Percentiles rank a stretch among this genome's conserved stretches.
phyloP scores from a whole-genome alignment of 2,113 vertebrate species.

The Aleadryas rufinucha region DNA sequence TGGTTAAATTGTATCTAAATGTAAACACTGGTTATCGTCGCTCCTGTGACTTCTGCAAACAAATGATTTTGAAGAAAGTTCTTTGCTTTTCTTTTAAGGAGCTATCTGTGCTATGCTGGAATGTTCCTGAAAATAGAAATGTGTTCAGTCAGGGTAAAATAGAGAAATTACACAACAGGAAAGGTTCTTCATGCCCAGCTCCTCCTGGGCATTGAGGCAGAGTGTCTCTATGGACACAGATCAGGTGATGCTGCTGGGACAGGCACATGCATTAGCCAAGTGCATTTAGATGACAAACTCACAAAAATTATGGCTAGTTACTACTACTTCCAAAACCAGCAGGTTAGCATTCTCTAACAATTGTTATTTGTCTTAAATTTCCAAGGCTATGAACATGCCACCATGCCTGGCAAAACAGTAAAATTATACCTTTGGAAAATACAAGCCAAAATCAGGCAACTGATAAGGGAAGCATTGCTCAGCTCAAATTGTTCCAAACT shows the following conservation, averaged over 20 bases:
- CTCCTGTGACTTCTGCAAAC: background rate
- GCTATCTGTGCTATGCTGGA: background rate
- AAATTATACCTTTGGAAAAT: background rate
- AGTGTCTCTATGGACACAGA: background rate
- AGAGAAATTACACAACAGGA: background rate
- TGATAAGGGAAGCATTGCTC: background rate
- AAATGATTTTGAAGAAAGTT: background rate
- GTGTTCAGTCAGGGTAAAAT: background rate
- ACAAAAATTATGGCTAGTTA: background rate
- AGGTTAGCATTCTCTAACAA: background rate
- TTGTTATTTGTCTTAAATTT: background rate
- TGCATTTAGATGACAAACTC: background rate
- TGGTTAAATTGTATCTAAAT: background rate
- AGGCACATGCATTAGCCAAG: accelerated
- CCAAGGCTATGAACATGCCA: background rate
- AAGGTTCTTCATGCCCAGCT: background rate
- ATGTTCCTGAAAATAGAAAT: background rate
- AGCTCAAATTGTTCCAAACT: background rate
- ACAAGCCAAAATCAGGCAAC: background rate
- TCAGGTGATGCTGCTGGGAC: background rate
- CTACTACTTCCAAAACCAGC: background rate
- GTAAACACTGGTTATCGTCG: background rate
- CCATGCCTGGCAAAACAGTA: background rate
- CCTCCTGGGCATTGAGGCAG: background rate
- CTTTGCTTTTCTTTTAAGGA: background rate